Evolutionary conservation across 2,113 vertebrate species (phyloP), one percentile per base, ranked within the genome.

Genomic region (Bufo bufo): DNA sequence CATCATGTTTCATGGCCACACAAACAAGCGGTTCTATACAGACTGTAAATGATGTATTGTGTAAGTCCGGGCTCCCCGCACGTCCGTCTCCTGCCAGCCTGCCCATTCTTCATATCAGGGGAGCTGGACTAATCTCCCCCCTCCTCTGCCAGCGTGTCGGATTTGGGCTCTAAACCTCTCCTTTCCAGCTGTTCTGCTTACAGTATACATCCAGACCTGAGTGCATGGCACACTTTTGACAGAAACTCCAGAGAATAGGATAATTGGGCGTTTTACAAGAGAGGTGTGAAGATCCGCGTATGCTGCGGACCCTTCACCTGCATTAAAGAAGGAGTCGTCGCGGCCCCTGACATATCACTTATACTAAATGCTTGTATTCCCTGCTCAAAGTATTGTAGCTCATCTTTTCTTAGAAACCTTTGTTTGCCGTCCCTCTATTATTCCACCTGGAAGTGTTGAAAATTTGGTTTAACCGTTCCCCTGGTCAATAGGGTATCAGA

Each of bases 111-210:
- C 6, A 75, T 82, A 50, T 61, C 23, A 75, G 59, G 47, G 45
- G 43, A 79, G 78, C 86, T 75, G 50, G 23, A 87, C 59, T 87
- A 82, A 82, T 87, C 85, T n/a, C 33, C 49, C 58, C 14, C 45
- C 74, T 87, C 85, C 33, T 59, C 52, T 81, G 54, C 71, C 84
- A 61, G 84, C 50, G 10, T 59, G 50, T 43, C 45, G 65, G 85
- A 87, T 87, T 81, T 87, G 77, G 52, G 61, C 85, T 72, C 3
- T 81, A 72, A 58, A 87, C 49, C 17, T 65, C 84, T 77, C 84
- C 71, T 59, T 58, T 85, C 85, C 85, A 87, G 63, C 52, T 87
- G 85, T 87, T 86, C 47, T 86, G 14, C 61, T 87, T 87, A 23
- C 33, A 71, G 75, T 80, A 47, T 14, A n/a, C 33, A 72, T 72